Base-by-base conservation (phyloP, 2,888 invertebrate species). In the Dryobotodes eremita region DNA sequence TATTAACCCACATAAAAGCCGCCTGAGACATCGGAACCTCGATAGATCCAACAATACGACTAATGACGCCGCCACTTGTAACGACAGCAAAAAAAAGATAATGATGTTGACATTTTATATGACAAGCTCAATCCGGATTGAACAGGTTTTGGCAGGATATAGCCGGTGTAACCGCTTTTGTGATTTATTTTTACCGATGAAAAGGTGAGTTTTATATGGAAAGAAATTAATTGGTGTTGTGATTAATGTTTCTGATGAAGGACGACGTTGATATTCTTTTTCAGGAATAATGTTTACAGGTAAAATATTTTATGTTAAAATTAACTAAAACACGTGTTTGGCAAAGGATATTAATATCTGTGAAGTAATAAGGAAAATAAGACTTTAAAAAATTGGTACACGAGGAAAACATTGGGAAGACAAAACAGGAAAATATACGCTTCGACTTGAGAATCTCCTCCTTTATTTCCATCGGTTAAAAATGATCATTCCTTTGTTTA, bases 1-100 rank as follows among this genome's bases (percentile, higher is more conserved):
- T 17, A 69, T 50, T 83, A 77, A 48, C 59, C 36, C 61, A 86
- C 70, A 79, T 64, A 74, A 59, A 66, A 81, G 72, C 57, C 13
- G 62, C 61, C 57, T 74, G 72, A 86, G 77, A 82, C 77, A 82
- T 78, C 71, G 68, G 61, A 61, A 77, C 57, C 91, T 91, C 91
- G 90, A 93, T 92, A 90, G 85, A 87, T 81, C 86, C 80, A 89
- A 93, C 92, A 93, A 93, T 93, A 92, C 92, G 89, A 89, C 92
- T 93, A 94, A 94, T 93, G 93, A 93, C 88, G 89, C 86, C 71
- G 83, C 82, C 88, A 85, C 77, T 79, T 74, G 91, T 89, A 92
- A 62, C 42, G 91, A 82, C 82, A 79, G 90, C 90, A 92, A 76
- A 90, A 89, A 84, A 70, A 68, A 77, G 23, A 88, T 84, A 88